Conservation (phyloP, 2,888 invertebrate genomes). For the Zhengitettix transpicula region DNA sequence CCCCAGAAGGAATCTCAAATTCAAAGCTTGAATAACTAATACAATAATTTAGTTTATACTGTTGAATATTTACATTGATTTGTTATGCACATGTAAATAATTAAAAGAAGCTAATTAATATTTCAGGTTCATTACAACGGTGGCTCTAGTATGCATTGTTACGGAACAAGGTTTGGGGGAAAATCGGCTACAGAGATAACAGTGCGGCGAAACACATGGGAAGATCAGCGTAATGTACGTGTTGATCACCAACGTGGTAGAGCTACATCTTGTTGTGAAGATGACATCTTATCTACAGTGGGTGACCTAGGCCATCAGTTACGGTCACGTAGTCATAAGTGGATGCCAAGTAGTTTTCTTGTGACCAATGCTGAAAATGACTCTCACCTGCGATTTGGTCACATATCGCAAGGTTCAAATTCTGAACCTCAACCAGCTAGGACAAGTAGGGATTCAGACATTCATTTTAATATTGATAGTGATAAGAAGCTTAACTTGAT, state of each 20-base stretch:
- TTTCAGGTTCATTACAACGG: background rate
- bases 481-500: background rate
- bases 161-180: background rate
- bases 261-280: background rate
- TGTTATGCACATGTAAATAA: no score
- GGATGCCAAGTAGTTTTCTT: slow-evolving; percentile 21
- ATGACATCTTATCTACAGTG: background rate
- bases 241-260: background rate
- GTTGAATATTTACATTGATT: no score
- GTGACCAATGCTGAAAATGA: slow-evolving; percentile 25
- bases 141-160: background rate
- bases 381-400: background rate
- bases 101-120: no score
- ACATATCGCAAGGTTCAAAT: background rate
- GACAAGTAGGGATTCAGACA: background rate
- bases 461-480: background rate
- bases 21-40: no score
- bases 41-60: no score
- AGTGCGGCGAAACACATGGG: background rate
- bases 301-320: slow-evolving; percentile 22
- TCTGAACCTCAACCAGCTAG: slow-evolving; percentile 4
- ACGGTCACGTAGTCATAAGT: slow-evolving; percentile 16
- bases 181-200: background rate
- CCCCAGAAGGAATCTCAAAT: no score
- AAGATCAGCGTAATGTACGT: background rate